Evolutionary conservation across 2,888 invertebrate species (phyloP).

Genomic region (Cancer borealis): DNA sequence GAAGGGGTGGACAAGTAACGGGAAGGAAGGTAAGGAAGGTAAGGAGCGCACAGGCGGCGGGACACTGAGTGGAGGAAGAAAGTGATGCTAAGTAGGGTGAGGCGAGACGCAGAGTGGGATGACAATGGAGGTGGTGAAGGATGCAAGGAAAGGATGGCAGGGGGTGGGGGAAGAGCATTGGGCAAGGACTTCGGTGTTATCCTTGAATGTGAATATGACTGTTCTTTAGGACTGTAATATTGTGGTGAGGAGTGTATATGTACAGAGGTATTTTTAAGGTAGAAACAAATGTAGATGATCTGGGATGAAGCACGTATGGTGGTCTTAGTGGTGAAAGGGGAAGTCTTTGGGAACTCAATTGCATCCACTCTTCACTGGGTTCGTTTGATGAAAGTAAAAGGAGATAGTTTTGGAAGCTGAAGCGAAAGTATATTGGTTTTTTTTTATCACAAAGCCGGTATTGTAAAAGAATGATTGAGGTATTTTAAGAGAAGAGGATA

Average conservation of each 20-base stretch:
- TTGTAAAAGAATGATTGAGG: neutral
- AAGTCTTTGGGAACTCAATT: neutral
- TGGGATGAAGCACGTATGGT: neutral
- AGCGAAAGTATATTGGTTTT: neutral
- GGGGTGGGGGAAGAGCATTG: neutral
- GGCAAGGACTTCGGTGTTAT: too few relatives aligned
- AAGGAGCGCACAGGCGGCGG: neutral
- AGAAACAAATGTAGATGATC: neutral
- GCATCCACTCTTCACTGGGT: neutral
- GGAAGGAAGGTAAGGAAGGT: neutral
- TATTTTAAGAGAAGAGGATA: neutral
- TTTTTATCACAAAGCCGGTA: neutral
- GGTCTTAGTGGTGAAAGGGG: neutral
- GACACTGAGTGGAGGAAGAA: neutral
- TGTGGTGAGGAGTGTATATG: neutral
- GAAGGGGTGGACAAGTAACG: slow-evolving; percentile 6
- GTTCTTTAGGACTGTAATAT: neutral
- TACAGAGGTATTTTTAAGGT: neutral
- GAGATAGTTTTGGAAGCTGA: neutral
- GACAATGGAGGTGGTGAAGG: neutral
- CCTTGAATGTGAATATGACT: too few relatives aligned
- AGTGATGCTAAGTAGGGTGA: neutral
- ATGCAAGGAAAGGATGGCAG: neutral
- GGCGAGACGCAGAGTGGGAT: neutral
- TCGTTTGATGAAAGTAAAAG: neutral